Evolutionary conservation across 2,888 invertebrate species (phyloP), one percentile per base, ranked within the genome.

Genomic region (Eucriotettix oculatus): DNA sequence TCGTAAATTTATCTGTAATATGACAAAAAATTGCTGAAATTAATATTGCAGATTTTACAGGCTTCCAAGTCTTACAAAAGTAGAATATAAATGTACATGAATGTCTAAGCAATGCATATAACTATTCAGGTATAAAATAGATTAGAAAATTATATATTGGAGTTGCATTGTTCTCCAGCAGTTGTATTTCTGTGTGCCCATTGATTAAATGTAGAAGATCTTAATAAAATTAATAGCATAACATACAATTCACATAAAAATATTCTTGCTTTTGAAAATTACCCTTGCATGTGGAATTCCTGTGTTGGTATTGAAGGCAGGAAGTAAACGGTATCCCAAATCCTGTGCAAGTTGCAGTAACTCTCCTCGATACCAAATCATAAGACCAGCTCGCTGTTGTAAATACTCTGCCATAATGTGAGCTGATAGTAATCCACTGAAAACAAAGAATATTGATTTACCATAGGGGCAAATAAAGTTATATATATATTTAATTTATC

Each of bases 261-360:
- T 48, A 48, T 14, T n/a, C 48, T 48, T 48, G 48, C 48, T 5
- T n/a, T n/a, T 1, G 48, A 48, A 53, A 53, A 55, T 75, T 70
- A 96, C 94, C 73, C 90, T 83, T n/a, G 96, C 90, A 74, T 94
- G 92, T 11, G 98, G 98, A 70, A 98, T 90, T 55, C 98, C 98
- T 1, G 97, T 97, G 7, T 93, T 86, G 0, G 98, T 96, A 73
- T 98, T 97, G 73, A 99, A 99, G 7, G 98, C 96, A n/a, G 98
- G 98, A 63, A 99, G 74, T 60, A 98, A 78, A 64, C 96, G 79
- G 70, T 86, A 87, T 7, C 95, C 98, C 59, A 98, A 78, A 72
- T 99, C 95, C 71, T 89, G 87, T 0, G 98, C 97, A 85, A 94
- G 85, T 55, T 79, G 78, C 29, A 98, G 77, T 63, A 98, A 76